Percentiles rank a stretch among this genome's conserved stretches.
Evolutionary conservation across 2,113 vertebrate genomes (phyloP).

Genomic region (Pavo muticus): DNA sequence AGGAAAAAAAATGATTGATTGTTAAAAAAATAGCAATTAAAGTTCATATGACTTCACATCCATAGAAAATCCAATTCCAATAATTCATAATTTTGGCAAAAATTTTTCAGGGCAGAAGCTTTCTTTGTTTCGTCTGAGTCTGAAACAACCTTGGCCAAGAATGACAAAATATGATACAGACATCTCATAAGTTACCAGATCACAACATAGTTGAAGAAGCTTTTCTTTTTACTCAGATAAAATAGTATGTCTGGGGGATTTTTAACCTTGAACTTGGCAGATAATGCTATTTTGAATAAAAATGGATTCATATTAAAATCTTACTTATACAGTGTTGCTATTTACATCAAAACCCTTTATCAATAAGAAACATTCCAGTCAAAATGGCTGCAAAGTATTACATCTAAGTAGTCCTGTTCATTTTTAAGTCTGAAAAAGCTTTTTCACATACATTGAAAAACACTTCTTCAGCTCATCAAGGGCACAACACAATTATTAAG

Average conservation of each 20-base stretch:
- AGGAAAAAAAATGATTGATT: background rate
- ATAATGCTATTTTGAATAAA: background rate
- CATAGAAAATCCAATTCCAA: background rate
- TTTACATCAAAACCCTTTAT: slow-evolving; percentile 25
- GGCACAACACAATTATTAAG: slow-evolving; percentile 5
- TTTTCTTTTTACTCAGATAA: slow-evolving; percentile 1
- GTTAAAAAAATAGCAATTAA: background rate
- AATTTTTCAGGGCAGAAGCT: background rate
- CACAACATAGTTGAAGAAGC: background rate
- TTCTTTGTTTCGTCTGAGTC: slow-evolving; percentile 53
- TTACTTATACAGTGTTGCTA: background rate
- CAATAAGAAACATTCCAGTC: background rate
- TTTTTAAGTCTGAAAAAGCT: slow-evolving; percentile 24
- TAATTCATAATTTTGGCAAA: background rate
- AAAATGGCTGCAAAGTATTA: background rate
- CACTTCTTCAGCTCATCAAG: slow-evolving; percentile 38
- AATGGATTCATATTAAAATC: slow-evolving; percentile 3
- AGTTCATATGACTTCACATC: fast-evolving
- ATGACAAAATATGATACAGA: slow-evolving; percentile 54
- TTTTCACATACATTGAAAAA: background rate
- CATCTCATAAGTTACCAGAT: slow-evolving; percentile 38
- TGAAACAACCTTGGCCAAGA: slow-evolving; percentile 38
- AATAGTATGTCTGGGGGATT: background rate
- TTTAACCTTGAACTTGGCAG: slow-evolving; percentile 40
- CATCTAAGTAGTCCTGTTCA: background rate